Evolutionary conservation across 2,888 invertebrate species (phyloP).

Genomic region (Calliopum simillimum): DNA sequence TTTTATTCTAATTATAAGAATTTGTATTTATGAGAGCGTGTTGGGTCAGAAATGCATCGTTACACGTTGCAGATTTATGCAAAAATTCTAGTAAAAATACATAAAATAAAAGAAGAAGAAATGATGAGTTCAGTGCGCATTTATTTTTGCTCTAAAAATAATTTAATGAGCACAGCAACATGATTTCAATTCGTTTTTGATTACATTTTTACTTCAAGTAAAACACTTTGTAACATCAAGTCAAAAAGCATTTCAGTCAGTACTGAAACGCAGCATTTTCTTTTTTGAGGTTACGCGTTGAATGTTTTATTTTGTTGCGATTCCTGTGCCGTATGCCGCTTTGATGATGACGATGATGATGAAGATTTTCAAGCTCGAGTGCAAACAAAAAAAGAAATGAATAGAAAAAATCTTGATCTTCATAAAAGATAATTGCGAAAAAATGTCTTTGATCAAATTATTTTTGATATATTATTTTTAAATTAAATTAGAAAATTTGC

Average conservation of each 20-base stretch:
- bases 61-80: too few relatives aligned
- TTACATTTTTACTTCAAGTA: neutral
- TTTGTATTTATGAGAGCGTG: conserved; percentile 23
- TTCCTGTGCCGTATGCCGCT: neutral
- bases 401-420: neutral
- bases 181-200: conserved; percentile 6
- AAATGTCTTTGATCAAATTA: too few relatives aligned
- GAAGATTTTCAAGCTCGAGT: conserved; percentile 11
- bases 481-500: too few relatives aligned
- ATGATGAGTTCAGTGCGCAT: conserved; percentile 4
- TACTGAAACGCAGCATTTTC: neutral
- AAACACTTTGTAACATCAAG: too few relatives aligned
- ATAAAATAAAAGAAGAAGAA: neutral
- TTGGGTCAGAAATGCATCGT: conserved; percentile 9
- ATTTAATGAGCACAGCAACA: conserved; percentile 12
- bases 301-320: neutral
- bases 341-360: conserved; percentile 4
- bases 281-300: neutral
- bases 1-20: conserved; percentile 26
- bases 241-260: too few relatives aligned
- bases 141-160: conserved; percentile 17
- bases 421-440: too few relatives aligned
- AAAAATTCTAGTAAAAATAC: too few relatives aligned
- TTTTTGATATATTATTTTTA: too few relatives aligned
- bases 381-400: neutral